Percentiles rank a stretch among this genome's conserved stretches.
phyloP scores from a whole-genome alignment of 2,113 vertebrate genomes.

The Cololabis saira region DNA sequence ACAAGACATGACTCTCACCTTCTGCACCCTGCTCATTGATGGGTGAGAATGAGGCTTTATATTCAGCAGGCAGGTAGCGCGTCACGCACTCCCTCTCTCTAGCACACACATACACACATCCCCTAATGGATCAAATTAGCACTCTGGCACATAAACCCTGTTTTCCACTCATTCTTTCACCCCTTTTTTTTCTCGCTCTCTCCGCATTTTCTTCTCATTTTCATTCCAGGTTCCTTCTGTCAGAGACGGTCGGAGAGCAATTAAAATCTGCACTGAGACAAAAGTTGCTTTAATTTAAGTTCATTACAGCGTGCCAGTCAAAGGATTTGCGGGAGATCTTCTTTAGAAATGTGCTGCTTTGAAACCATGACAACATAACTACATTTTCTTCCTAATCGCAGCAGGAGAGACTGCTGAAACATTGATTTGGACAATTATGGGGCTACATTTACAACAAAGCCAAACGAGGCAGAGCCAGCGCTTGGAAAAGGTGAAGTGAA shows the following conservation, averaged over 20 bases:
- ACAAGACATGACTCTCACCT: conserved; percentile 53
- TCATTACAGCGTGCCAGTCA: conserved; percentile 61
- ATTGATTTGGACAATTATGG: conserved; percentile 78
- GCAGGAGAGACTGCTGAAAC: conserved; percentile 55
- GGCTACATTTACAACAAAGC: conserved; percentile 68
- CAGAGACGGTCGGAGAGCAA: conserved; percentile 52
- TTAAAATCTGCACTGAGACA: conserved; percentile 69
- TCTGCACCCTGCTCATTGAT: conserved; percentile 43
- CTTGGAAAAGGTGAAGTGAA: conserved; percentile 50
- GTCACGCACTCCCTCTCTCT: conserved; percentile 28
- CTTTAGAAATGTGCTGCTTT: conserved; percentile 46
- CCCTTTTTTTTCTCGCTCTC: conserved; percentile 22
- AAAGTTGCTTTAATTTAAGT: conserved; percentile 78
- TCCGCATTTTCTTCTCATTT: conserved; percentile 25
- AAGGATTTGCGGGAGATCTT: conserved; percentile 46
- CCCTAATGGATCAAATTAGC: conserved; percentile 80
- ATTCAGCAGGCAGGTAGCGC: conserved; percentile 57
- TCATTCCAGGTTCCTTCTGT: conserved; percentile 23
- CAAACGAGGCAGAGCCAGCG: conserved; percentile 55
- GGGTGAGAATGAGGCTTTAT: conserved; percentile 69
- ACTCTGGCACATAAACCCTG: conserved; percentile 68
- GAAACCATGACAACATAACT: conserved; percentile 75
- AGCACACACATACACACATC: conserved; percentile 34
- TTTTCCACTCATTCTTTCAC: conserved; percentile 46
- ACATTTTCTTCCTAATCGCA: conserved; percentile 72